Evolutionary conservation across 2,797 vertebrate genomes (phyloP).

Genomic region (Euthynnus affinis): DNA sequence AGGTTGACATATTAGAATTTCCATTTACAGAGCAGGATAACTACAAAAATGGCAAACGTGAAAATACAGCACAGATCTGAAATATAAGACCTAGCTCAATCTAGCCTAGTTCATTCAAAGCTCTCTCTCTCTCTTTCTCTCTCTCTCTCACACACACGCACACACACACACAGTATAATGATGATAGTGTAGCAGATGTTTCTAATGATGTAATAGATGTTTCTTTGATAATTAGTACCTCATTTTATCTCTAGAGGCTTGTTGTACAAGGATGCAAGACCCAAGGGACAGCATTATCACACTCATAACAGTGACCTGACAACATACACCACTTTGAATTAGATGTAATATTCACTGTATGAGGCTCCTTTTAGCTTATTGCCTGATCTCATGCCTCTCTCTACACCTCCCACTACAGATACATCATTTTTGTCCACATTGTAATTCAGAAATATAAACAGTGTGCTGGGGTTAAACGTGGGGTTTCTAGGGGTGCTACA

Average conservation of each 20-base stretch:
- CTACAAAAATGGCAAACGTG: conserved; percentile 11
- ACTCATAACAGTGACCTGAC: conserved; percentile 12
- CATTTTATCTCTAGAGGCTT: not conserved
- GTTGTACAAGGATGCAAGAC: conserved; percentile 1
- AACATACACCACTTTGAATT: not conserved
- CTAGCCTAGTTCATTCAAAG: no score
- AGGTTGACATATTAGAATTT: not conserved
- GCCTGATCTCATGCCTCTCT: not conserved
- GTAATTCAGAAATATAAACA: not conserved
- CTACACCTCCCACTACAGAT: not conserved
- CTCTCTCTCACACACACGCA: not conserved
- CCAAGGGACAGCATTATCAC: conserved; percentile 10
- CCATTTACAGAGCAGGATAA: not conserved
- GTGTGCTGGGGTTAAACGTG: not conserved
- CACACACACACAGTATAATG: not conserved
- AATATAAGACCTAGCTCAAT: not conserved
- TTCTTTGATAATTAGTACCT: conserved; percentile 30
- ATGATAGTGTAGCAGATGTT: conserved; percentile 24
- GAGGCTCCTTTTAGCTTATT: not conserved
- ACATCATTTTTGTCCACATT: not conserved
- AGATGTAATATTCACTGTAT: conserved; percentile 23
- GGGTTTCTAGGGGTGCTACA: not conserved
- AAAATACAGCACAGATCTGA: not conserved
- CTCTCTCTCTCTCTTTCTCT: not conserved
- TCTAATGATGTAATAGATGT: conserved; percentile 31